Evolutionary conservation across 2,888 invertebrate species (phyloP), one percentile per base, ranked within the genome.

Genomic region (Macropis europaea): DNA sequence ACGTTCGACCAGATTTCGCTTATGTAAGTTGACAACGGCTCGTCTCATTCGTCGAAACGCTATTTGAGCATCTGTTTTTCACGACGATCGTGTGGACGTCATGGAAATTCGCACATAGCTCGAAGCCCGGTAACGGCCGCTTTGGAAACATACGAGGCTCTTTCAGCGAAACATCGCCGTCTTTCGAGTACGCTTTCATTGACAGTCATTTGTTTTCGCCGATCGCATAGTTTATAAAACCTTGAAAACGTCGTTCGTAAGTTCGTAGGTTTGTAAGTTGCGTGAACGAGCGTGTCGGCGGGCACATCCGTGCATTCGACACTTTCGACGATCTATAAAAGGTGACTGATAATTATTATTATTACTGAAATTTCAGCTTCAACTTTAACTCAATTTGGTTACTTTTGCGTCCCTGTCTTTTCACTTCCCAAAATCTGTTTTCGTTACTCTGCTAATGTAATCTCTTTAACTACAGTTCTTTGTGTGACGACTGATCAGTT

Each of bases 41-140:
- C 36, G 30, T 38, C n/a, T n/a, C n/a, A 50, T 43, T 59, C 15
- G 17, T 17, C n/a, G 43, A 42, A 48, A 43, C 40, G 24, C 64
- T 73, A 57, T 63, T 71, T 72, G 57, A 71, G 57, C 52, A 40
- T 42, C n/a, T 38, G 47, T 63, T 52, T 57, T 45, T 42, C 56
- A 50, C 52, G 43, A n/a, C n/a, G n/a, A n/a, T n/a, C 32, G 3
- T 38, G 3, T 11, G 7, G 24, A 36, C 50, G 54, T 73, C 54
- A 73, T 73, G 67, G 40, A 61, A 67, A 73, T 73, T 62, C 62
- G 43, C 62, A 73, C 50, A 26, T 54, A 47, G 19, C 53, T 62
- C 26, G 5, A 62, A 62, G 57, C 62, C 61, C 48, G 48, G 63
- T 81, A 79, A 79, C 81, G 70, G 81, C 40, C 62, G 45, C 59